Evolutionary conservation across 1,140 invertebrate genomes (phyloP).

Genomic region (Mamestra configurata): DNA sequence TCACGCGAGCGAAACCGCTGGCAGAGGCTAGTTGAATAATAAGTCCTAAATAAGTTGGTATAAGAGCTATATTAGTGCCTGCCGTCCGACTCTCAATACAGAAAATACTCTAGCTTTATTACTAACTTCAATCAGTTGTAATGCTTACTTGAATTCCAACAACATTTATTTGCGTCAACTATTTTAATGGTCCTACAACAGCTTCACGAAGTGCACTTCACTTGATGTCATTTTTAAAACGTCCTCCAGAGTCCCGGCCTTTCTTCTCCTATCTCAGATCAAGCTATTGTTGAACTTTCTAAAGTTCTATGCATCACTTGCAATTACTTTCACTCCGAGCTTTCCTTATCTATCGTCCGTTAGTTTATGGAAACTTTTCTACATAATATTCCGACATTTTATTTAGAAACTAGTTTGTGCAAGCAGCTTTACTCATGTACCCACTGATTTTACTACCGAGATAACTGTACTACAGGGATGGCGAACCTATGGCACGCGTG

Average conservation of each 20-base stretch:
- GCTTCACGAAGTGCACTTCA: slow-evolving; percentile 37
- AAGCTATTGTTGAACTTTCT: slow-evolving; percentile 43
- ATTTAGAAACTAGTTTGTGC: neutral
- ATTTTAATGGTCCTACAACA: neutral
- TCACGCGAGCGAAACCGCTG: too few species aligned
- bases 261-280: slow-evolving; percentile 42
- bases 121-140: too few species aligned
- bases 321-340: slow-evolving; percentile 30
- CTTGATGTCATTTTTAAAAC: slow-evolving; percentile 45
- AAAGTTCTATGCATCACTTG: slow-evolving; percentile 24
- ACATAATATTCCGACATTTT: neutral
- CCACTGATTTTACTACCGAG: too few species aligned
- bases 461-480: too few species aligned
- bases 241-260: slow-evolving; percentile 4
- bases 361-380: neutral
- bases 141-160: neutral
- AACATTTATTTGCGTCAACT: neutral
- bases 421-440: too few species aligned
- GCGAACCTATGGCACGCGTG: too few species aligned
- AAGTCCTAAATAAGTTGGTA: too few species aligned
- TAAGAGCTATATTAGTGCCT: too few species aligned
- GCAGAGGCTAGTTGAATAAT: too few species aligned
- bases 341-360: slow-evolving; percentile 13
- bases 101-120: neutral
- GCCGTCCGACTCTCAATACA: too few species aligned